Conservation (phyloP, 1,140 invertebrate genomes). For the Danaus plexippus region DNA sequence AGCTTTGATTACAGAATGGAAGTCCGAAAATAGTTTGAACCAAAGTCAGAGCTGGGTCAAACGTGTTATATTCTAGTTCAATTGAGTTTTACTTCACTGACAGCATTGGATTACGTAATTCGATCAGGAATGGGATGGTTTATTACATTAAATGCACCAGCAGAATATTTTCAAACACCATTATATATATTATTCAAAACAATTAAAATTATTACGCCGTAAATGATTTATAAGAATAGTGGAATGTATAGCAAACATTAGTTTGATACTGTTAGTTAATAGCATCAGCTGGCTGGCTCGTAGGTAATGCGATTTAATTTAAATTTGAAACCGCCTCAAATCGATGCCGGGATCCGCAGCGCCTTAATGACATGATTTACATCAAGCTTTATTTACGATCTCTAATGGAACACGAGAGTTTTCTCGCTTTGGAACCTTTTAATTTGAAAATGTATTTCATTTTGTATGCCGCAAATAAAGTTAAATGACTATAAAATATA, state of each 20-base stretch:
- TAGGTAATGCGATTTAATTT: constrained; percentile 48
- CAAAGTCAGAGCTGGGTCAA: no score
- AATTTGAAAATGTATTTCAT: neutral
- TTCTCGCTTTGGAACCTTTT: constrained; percentile 4
- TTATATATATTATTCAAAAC: no score
- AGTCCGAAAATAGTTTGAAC: no score
- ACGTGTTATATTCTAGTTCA: no score
- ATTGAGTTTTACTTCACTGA: no score
- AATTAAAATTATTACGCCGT: no score
- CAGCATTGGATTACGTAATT: no score
- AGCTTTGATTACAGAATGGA: no score
- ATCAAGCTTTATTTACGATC: constrained; percentile 33
- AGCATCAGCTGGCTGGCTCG: constrained; percentile 5
- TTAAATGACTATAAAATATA: no score
- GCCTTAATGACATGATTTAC: constrained; percentile 49
- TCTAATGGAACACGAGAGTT: constrained; percentile 15
- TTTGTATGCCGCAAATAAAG: neutral
- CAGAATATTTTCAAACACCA: no score
- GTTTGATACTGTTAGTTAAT: neutral
- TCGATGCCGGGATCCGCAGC: constrained; percentile 25
- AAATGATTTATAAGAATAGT: neutral
- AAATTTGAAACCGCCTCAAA: constrained; percentile 34
- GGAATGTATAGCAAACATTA: neutral
- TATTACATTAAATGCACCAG: no score
- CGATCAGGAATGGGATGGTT: no score